Conservation (phyloP, 2,888 invertebrate genomes). For the Hoplodrina ambigua region DNA sequence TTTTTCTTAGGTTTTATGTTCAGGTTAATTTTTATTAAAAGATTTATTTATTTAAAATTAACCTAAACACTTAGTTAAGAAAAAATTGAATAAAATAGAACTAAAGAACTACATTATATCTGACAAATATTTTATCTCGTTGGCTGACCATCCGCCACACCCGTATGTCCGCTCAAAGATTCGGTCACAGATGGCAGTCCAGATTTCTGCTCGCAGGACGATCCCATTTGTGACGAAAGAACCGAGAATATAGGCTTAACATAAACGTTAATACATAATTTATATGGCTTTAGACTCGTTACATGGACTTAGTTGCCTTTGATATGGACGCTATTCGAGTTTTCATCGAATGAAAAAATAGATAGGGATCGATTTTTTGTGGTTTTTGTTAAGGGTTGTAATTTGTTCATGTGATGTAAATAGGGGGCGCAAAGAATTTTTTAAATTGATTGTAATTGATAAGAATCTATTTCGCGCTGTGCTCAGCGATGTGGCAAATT, state of each 20-base stretch:
- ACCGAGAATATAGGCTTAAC: constrained; percentile 79
- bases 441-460: constrained; percentile 34
- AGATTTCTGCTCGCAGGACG: constrained; percentile 83
- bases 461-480: neutral
- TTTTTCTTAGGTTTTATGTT: no score
- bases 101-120: no score
- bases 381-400: constrained; percentile 24
- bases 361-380: constrained; percentile 32
- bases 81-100: no score
- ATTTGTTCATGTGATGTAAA: constrained; percentile 29
- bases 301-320: constrained; percentile 47
- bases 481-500: constrained; percentile 15
- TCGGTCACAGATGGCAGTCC: constrained; percentile 85
- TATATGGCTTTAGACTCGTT: constrained; percentile 48
- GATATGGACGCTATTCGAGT: constrained; percentile 47
- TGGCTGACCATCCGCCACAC: neutral
- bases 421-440: constrained; percentile 1
- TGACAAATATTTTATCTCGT: no score
- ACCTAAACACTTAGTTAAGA: no score
- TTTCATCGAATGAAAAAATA: constrained; percentile 48
- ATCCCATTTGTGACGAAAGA: constrained; percentile 85
- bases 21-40: no score
- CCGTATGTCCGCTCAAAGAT: constrained; percentile 78
- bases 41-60: no score
- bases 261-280: constrained; percentile 68